Percentiles rank a stretch among this genome's conserved stretches.
phyloP scores from a whole-genome alignment of 2,113 vertebrate genomes.

The Tinamus guttatus region DNA sequence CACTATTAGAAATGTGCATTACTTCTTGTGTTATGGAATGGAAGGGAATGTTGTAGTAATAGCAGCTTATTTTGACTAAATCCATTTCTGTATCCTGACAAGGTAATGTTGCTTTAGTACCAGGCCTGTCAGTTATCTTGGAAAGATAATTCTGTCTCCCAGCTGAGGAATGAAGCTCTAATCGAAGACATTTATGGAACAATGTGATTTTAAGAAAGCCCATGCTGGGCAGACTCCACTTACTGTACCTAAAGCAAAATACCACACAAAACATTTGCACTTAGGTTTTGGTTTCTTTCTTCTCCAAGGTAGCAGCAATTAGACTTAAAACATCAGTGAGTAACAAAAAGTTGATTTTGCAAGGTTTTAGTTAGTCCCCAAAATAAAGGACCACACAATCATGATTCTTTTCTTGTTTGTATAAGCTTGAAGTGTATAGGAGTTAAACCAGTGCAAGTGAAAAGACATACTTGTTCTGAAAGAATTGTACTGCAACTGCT shows the following conservation, averaged over 20 bases:
- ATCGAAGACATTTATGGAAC: slow-evolving; percentile 58
- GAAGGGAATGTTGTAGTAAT: slow-evolving; percentile 6
- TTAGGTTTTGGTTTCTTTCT: not conserved
- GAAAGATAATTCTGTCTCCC: slow-evolving; percentile 38
- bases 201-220: not conserved
- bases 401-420: not conserved
- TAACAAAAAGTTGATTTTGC: not conserved
- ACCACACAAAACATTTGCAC: slow-evolving; percentile 5
- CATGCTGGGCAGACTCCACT: not conserved
- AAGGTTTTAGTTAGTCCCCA: not conserved
- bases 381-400: not conserved
- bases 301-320: not conserved
- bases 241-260: not conserved
- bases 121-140: slow-evolving; percentile 41
- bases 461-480: not conserved
- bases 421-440: not conserved
- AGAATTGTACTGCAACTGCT: not conserved
- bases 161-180: slow-evolving; percentile 49
- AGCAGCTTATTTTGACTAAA: slow-evolving; percentile 48
- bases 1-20: not conserved
- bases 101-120: slow-evolving; percentile 34
- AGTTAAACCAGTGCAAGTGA: not conserved
- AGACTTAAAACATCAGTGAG: not conserved
- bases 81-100: slow-evolving; percentile 42
- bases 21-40: not conserved